These are phyloP conservation scores for Tachysurus fulvidraco DNA, from an alignment of 2,113 vertebrate genomes.

Conservation along the genomic window DNA sequence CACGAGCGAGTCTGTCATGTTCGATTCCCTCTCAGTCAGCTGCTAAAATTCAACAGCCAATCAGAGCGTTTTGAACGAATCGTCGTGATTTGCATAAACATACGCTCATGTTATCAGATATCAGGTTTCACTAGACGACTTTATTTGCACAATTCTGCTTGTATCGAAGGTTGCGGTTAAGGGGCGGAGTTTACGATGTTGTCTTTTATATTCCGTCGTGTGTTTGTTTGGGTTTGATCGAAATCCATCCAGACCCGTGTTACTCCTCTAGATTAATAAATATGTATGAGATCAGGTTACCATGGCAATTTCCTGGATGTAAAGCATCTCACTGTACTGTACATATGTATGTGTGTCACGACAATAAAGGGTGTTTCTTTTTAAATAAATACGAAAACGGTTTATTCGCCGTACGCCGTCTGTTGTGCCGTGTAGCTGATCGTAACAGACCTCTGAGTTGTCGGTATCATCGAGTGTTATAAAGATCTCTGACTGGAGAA, in stretches of 20 bases:
- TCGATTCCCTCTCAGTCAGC: neutral
- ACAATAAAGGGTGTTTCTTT: neutral
- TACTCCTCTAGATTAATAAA: neutral
- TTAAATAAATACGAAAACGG: neutral
- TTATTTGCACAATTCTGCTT: neutral
- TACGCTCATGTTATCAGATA: neutral
- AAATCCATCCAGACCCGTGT: neutral
- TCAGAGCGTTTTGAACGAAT: neutral
- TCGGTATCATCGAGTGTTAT: neutral
- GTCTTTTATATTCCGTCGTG: neutral
- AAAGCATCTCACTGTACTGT: neutral
- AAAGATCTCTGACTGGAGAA: neutral
- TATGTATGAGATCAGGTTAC: neutral
- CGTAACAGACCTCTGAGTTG: neutral
- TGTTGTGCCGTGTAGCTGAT: neutral
- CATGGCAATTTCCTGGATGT: neutral
- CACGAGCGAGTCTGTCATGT: neutral
- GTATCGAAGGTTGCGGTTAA: neutral
- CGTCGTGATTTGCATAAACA: neutral
- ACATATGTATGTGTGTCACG: neutral
- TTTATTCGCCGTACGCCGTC: neutral
- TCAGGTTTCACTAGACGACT: neutral
- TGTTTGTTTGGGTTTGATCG: neutral
- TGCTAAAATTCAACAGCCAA: neutral
- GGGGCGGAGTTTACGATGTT: neutral